Conservation (phyloP, 2,888 invertebrate genomes). For the Stegophylla sp. region DNA sequence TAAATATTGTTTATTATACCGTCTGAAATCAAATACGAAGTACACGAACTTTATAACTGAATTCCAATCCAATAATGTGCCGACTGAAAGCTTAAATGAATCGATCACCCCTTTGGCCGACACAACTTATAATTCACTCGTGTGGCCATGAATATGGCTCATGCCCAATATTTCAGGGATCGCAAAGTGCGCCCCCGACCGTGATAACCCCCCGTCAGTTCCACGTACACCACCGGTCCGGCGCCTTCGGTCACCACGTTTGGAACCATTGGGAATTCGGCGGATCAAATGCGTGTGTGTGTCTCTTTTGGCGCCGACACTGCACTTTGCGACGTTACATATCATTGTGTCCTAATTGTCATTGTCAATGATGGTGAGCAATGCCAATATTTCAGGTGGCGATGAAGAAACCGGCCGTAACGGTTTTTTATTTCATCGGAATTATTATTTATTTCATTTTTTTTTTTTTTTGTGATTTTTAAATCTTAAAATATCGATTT, state of each 20-base stretch:
- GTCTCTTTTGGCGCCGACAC: constrained; percentile 49
- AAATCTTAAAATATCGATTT: constrained; percentile 24
- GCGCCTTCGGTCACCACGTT: background rate
- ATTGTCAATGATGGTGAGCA: constrained; percentile 55
- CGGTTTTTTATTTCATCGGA: constrained; percentile 39
- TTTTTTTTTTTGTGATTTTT: background rate
- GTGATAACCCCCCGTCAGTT: background rate
- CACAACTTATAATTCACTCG: constrained; percentile 53
- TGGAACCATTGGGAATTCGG: constrained; percentile 55
- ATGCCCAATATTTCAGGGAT: constrained; percentile 50
- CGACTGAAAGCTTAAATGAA: constrained; percentile 47
- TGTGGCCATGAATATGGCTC: constrained; percentile 54
- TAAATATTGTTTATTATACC: too few relatives aligned
- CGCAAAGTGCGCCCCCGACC: constrained; percentile 41
- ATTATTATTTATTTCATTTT: background rate
- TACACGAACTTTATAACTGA: constrained; percentile 39
- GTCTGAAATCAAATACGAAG: constrained; percentile 23
- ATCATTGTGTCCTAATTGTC: constrained; percentile 56
- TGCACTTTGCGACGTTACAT: constrained; percentile 24
- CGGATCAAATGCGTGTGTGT: constrained; percentile 9
- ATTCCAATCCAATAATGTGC: constrained; percentile 47
- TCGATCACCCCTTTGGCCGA: constrained; percentile 51
- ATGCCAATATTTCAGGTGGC: constrained; percentile 53
- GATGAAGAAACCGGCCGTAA: constrained; percentile 37
- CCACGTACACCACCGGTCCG: too few relatives aligned